Evolutionary conservation across 64 coral and sea anemone species (phyloP).

Genomic region (Stichodactyla mertensii): DNA sequence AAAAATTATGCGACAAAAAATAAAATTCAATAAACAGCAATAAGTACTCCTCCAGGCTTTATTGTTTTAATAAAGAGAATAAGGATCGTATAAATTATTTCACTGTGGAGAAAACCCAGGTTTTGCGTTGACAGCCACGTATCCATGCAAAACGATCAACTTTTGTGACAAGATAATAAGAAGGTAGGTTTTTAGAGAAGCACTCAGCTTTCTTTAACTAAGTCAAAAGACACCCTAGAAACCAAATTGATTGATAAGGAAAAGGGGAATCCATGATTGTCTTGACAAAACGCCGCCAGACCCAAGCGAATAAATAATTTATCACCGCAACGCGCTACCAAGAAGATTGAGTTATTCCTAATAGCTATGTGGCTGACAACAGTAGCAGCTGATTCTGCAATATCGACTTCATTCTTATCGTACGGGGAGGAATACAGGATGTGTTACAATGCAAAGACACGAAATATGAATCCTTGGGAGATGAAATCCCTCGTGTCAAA

Average conservation of each 20-base stretch:
- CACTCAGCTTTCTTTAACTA: not conserved
- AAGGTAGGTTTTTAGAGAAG: not conserved
- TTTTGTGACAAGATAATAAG: not conserved
- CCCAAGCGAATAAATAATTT: constrained; percentile 32
- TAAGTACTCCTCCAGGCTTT: not conserved
- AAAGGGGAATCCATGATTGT: constrained; percentile 2
- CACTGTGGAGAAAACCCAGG: not conserved
- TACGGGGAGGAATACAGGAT: not conserved
- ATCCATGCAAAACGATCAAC: constrained; percentile 1
- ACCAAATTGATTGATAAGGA: not conserved
- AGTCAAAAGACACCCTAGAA: not conserved
- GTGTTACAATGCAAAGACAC: constrained; percentile 2
- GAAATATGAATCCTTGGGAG: not conserved
- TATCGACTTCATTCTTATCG: constrained; percentile 21
- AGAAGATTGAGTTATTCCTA: not conserved
- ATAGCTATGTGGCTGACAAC: constrained; percentile 10
- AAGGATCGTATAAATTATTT: not conserved
- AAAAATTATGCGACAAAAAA: not conserved
- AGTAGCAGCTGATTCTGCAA: not conserved
- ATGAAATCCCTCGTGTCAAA: not conserved
- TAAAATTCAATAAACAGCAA: not conserved
- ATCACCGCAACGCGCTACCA: not conserved
- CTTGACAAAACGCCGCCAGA: constrained; percentile 20
- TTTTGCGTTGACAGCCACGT: not conserved
- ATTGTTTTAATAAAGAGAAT: not conserved